Conservation (phyloP, 2,888 invertebrate species). For the Callosobruchus maculatus region DNA sequence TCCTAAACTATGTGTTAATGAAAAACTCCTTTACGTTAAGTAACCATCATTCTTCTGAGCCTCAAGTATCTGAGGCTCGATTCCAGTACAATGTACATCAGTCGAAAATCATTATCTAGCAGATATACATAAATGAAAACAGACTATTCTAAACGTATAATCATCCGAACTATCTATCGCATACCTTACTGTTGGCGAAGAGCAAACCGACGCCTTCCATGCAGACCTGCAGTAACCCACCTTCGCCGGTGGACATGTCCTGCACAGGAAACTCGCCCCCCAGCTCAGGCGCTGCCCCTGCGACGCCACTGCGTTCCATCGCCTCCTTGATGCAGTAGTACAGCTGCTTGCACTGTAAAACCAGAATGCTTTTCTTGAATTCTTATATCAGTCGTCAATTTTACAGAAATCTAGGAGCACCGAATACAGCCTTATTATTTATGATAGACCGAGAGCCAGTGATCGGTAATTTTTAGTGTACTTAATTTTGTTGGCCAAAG, state of each 20-base stretch:
- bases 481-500: no score
- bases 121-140: neutral
- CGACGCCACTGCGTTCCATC: conserved; percentile 88
- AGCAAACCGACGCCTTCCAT: conserved; percentile 99
- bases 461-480: no score
- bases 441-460: no score
- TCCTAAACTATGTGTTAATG: no score
- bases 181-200: conserved; percentile 99
- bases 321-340: conserved; percentile 99
- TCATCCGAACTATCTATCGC: neutral
- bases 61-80: no score
- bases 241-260: conserved; percentile 95
- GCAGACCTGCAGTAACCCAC: conserved; percentile 96
- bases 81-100: neutral
- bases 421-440: no score
- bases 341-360: conserved; percentile 94
- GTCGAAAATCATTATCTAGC: neutral
- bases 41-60: no score
- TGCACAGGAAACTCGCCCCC: conserved; percentile 98
- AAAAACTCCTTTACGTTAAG: no score
- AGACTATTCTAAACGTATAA: neutral
- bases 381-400: no score
- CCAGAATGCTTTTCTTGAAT: no score
- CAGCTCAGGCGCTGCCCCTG: conserved; percentile 64
- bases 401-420: no score